These are phyloP conservation scores for Lithosia quadra DNA, from an alignment of 2,888 invertebrate genomes.

Conservation along the genomic window DNA sequence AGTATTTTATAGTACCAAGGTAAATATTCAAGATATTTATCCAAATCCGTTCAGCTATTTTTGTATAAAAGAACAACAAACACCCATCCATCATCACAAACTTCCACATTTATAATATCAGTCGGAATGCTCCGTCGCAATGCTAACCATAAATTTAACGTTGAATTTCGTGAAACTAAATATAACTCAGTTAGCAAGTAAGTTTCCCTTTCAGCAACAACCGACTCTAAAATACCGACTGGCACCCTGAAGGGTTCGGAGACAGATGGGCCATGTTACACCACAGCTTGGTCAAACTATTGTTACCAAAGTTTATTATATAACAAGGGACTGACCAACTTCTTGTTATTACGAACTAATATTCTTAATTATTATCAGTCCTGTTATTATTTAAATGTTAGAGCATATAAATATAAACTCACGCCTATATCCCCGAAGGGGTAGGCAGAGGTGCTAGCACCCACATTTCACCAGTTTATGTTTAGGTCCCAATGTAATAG, in stretches of 20 bases:
- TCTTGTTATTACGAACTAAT: not conserved
- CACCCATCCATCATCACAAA: not conserved
- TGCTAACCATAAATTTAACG: not conserved
- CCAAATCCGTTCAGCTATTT: too few relatives aligned
- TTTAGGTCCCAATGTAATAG: too few relatives aligned
- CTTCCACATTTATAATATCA: too few relatives aligned
- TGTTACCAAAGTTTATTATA: not conserved
- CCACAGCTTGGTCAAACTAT: too few relatives aligned
- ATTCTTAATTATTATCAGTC: not conserved
- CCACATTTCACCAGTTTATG: too few relatives aligned
- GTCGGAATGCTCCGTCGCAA: too few relatives aligned
- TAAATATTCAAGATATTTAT: too few relatives aligned
- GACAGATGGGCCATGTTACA: not conserved
- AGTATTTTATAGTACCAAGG: too few relatives aligned
- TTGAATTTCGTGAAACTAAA: not conserved
- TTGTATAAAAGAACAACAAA: not conserved
- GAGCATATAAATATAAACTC: not conserved
- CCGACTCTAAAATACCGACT: not conserved
- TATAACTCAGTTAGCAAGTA: not conserved
- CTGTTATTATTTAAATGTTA: too few relatives aligned
- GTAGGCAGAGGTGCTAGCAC: not conserved
- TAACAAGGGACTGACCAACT: not conserved
- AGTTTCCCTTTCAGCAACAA: not conserved
- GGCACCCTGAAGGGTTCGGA: not conserved
- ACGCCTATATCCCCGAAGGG: not conserved